phyloP scores from a whole-genome alignment of 2,797 vertebrate genomes.

The Steatocranus sp. region DNA sequence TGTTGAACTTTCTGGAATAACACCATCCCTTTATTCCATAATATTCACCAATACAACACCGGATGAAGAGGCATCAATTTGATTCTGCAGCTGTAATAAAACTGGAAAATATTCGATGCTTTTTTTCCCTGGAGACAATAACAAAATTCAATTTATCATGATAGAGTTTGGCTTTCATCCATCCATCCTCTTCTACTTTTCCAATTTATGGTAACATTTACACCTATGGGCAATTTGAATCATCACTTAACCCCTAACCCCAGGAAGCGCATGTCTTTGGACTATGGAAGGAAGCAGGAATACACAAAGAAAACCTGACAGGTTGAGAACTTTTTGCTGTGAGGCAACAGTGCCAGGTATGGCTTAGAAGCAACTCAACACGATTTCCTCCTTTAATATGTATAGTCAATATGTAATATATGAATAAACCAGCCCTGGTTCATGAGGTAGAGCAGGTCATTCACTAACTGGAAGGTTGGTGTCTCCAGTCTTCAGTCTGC shows the following conservation, averaged over 20 bases:
- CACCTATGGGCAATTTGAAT: not conserved
- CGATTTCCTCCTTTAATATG: not conserved
- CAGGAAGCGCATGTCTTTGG: not conserved
- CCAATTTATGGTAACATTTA: not conserved
- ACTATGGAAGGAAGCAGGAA: not conserved
- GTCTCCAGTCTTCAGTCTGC: not conserved
- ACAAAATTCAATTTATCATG: not conserved
- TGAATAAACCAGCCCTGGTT: not conserved
- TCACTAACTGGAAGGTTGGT: not conserved
- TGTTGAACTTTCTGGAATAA: not conserved
- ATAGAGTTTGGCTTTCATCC: not conserved
- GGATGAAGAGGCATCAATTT: conserved; percentile 17
- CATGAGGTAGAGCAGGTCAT: not conserved
- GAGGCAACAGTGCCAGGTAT: not conserved
- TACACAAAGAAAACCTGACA: not conserved
- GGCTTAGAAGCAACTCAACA: not conserved
- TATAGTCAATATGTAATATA: not conserved
- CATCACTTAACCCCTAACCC: not conserved
- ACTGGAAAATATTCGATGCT: not conserved
- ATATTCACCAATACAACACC: not conserved
- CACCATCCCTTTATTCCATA: conserved; percentile 10
- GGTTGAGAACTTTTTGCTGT: not conserved
- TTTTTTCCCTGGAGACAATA: not conserved
- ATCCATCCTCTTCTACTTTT: not conserved
- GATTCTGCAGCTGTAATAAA: not conserved